Conservation (phyloP, 2,888 invertebrate species). For the Subacronicta megacephala region DNA sequence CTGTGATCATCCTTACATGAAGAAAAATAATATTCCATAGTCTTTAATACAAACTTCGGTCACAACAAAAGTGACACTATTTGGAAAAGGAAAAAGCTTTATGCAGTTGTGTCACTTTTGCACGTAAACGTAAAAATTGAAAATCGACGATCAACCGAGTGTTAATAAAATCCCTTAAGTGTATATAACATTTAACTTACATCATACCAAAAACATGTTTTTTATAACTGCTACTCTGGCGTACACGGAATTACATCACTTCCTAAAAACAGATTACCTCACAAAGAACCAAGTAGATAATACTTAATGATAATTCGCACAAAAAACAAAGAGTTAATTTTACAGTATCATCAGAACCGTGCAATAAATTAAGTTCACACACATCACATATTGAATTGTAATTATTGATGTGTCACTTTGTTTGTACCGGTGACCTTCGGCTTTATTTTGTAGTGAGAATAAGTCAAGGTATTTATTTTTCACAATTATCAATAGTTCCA, state of each 20-base stretch:
- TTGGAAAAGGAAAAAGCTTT: neutral
- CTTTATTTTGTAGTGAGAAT: slow-evolving; percentile 5
- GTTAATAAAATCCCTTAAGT: neutral
- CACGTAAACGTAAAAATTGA: no score
- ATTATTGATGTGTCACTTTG: slow-evolving; percentile 47
- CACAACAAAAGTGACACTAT: slow-evolving; percentile 13
- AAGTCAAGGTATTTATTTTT: slow-evolving; percentile 25
- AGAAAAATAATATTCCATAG: no score
- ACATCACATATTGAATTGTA: slow-evolving; percentile 52
- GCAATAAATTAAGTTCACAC: slow-evolving; percentile 16
- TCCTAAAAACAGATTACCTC: slow-evolving; percentile 2
- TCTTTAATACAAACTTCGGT: no score
- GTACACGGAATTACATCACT: slow-evolving; percentile 11
- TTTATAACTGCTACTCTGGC: no score
- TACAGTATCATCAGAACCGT: slow-evolving; percentile 13
- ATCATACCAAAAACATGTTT: neutral
- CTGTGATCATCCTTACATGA: no score
- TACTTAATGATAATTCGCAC: neutral
- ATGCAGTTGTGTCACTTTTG: slow-evolving; percentile 1
- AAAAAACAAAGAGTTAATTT: slow-evolving; percentile 8
- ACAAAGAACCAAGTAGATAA: slow-evolving; percentile 9
- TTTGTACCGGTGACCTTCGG: slow-evolving; percentile 34
- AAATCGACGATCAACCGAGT: slow-evolving; percentile 2
- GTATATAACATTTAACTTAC: slow-evolving; percentile 1
- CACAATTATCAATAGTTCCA: neutral